These are phyloP conservation scores for Microvelia longipes DNA, from an alignment of 1,140 invertebrate species.

Conservation along the genomic window DNA sequence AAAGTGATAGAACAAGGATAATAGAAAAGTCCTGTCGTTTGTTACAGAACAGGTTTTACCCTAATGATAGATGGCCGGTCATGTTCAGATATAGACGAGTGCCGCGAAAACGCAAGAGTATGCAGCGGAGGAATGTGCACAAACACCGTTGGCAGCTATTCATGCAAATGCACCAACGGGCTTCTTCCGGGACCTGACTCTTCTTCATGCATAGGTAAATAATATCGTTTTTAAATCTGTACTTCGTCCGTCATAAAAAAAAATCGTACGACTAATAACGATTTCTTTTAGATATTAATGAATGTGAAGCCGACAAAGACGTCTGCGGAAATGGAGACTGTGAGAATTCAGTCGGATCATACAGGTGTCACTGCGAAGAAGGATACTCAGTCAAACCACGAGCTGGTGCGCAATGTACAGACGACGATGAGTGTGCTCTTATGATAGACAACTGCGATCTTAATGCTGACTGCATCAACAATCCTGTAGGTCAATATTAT, in stretches of 20 bases:
- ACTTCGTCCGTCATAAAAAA: no score
- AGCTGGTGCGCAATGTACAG: conserved; percentile 50
- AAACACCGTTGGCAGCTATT: conserved; percentile 59
- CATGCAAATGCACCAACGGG: conserved; percentile 60
- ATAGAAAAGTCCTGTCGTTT: background rate
- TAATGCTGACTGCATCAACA: conserved; percentile 68
- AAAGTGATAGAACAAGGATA: no score
- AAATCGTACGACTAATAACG: no score
- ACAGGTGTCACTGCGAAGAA: conserved; percentile 55
- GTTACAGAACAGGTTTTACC: conserved; percentile 31
- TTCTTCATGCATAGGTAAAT: conserved; percentile 47
- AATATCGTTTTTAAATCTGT: background rate
- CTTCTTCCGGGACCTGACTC: conserved; percentile 49
- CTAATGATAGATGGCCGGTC: conserved; percentile 32
- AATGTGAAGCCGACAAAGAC: conserved; percentile 47
- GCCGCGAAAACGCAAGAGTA: conserved; percentile 56
- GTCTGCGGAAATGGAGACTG: conserved; percentile 58
- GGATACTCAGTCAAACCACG: conserved; percentile 70
- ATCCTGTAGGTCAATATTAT: conserved; percentile 35
- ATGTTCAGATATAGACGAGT: conserved; percentile 54
- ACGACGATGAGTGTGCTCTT: conserved; percentile 71
- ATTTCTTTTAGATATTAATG: conserved; percentile 45
- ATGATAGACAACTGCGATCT: conserved; percentile 60
- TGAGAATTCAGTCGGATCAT: conserved; percentile 71
- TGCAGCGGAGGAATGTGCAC: conserved; percentile 71